phyloP scores from a whole-genome alignment of 1,140 invertebrate genomes.

The Macrocentrus cingulum region DNA sequence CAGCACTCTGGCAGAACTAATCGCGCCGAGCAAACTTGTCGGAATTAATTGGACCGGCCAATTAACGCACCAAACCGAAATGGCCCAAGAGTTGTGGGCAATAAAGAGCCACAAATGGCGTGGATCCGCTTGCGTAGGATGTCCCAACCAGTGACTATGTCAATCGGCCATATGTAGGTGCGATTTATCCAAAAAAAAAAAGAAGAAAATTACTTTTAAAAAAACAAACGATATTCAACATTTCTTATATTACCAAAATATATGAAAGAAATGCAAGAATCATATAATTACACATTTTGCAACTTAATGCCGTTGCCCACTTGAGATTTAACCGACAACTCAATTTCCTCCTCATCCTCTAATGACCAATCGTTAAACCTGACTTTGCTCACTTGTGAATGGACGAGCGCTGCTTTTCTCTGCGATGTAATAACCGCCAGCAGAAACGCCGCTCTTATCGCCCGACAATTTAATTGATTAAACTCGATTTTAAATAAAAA shows the following conservation, averaged over 20 bases:
- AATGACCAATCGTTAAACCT: slow-evolving; percentile 53
- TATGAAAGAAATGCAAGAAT: neutral
- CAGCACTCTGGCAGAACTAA: slow-evolving; percentile 37
- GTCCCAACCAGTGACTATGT: neutral
- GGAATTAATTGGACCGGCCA: slow-evolving; percentile 58
- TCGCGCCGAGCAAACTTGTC: slow-evolving; percentile 54
- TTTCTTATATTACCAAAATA: too few species aligned
- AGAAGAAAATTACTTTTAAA: neutral
- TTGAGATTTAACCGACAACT: slow-evolving; percentile 40
- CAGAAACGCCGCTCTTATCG: too few species aligned
- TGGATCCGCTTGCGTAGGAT: slow-evolving; percentile 23
- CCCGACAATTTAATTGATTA: too few species aligned
- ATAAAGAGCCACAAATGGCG: slow-evolving; percentile 26
- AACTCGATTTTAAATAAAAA: too few species aligned
- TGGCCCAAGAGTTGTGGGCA: slow-evolving; percentile 24
- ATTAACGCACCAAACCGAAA: slow-evolving; percentile 51
- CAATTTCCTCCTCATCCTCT: slow-evolving; percentile 52
- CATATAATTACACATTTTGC: slow-evolving; percentile 16
- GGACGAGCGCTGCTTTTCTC: too few species aligned
- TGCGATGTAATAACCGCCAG: too few species aligned
- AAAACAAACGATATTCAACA: neutral
- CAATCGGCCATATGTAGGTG: neutral
- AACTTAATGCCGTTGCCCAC: neutral
- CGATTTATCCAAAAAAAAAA: slow-evolving; percentile 10
- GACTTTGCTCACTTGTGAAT: slow-evolving; percentile 38